These are phyloP conservation scores for Ictalurus furcatus DNA, from an alignment of 2,113 vertebrate genomes.

Conservation along the genomic window DNA sequence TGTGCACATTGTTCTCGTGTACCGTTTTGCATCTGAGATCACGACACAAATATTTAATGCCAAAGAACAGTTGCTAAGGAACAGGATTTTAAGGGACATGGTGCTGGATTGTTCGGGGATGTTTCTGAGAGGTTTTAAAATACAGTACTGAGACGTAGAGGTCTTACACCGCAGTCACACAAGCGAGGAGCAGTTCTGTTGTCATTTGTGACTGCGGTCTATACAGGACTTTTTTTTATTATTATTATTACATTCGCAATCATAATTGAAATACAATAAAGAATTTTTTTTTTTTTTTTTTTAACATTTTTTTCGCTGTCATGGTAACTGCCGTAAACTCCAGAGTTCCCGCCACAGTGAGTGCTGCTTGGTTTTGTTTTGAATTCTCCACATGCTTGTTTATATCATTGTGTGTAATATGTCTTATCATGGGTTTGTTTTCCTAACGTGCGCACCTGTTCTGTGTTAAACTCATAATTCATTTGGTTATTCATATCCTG, in stretches of 20 bases:
- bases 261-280: background rate
- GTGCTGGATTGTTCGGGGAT: background rate
- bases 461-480: too few species aligned
- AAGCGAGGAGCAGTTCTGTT: background rate
- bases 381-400: background rate
- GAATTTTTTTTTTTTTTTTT: background rate
- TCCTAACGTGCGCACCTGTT: too few species aligned
- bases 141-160: background rate
- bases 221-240: background rate
- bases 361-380: background rate
- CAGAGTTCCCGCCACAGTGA: too few species aligned
- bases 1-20: background rate
- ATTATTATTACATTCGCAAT: background rate
- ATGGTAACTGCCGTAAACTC: too few species aligned
- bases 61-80: conserved; percentile 39
- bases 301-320: too few species aligned
- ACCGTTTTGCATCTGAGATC: conserved; percentile 18
- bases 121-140: conserved; percentile 8
- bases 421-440: background rate
- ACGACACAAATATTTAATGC: conserved; percentile 26
- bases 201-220: background rate
- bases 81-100: conserved; percentile 18
- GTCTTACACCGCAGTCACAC: background rate
- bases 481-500: background rate
- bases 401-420: too few species aligned